Evolutionary conservation across 2,888 invertebrate species (phyloP), one percentile per base, ranked within the genome.

Genomic region (Cryptophagus acutangulus): DNA sequence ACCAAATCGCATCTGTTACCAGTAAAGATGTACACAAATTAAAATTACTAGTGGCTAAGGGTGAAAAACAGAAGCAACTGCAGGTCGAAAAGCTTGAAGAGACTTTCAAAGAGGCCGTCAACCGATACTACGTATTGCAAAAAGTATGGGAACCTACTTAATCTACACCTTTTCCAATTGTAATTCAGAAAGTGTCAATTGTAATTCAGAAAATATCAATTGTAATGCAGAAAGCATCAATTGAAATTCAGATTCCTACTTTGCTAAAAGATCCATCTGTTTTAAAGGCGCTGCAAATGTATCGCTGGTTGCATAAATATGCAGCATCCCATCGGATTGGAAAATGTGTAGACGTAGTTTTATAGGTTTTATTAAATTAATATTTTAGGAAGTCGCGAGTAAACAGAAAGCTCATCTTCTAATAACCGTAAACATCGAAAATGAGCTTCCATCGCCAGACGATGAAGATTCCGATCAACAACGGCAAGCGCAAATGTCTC

Each of bases 51-150:
- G 82, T 84, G 36, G 74, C 82, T 9, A 76, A 79, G 47, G 83
- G 83, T 0, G 84, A 87, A 63, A 85, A 85, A 54, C 82, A 84
- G 42, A 86, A 87, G 64, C 87, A 84, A 61, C 70, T 93, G 48
- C 89, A 91, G 67, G 79, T 88, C 38, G 89, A 89, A 55, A 79
- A 88, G 57, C 75, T 93, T 9, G 87, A 85, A 8, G 83, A 82
- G 54, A 87, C 87, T 57, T 93, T 92, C 65, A 79, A 80, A 49
- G 86, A 85, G 50, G 81, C 88, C 1, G 75, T 92, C 2, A 57
- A 48, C 29, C 87, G 15, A 74, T 91, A 12, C 64, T 81, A 86
- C 33, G 70, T 76, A 13, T 76, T 87, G 58, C 93, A 93, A 67
- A 86, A 87, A 78, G 87, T 87, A n/a, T n/a, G n/a, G n/a, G n/a